These are phyloP conservation scores for Coccyzus lansbergi DNA, from an alignment of 2,797 vertebrate genomes.

Conservation along the genomic window DNA sequence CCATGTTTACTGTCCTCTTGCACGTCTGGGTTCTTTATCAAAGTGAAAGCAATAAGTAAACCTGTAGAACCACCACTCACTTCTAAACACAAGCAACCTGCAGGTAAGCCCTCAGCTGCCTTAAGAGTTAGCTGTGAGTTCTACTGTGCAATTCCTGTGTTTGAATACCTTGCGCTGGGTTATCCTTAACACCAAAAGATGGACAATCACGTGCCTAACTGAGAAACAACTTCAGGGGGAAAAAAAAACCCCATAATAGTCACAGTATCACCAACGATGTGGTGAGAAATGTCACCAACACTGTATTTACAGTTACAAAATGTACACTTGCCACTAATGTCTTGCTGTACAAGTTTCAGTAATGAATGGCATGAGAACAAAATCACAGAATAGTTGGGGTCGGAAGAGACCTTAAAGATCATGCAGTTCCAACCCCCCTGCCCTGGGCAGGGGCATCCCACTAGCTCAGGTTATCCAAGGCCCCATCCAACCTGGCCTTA, in stretches of 20 bases:
- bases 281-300: too few species aligned
- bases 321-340: too few species aligned
- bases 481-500: too few species aligned
- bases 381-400: too few species aligned
- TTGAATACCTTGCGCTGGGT: too few species aligned
- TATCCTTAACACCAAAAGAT: neutral
- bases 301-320: neutral
- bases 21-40: constrained; percentile 84
- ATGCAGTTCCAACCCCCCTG: too few species aligned
- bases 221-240: neutral
- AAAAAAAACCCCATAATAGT: too few species aligned
- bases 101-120: neutral
- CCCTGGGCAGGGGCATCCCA: too few species aligned
- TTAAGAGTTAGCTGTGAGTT: neutral
- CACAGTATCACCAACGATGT: neutral
- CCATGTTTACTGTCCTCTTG: constrained; percentile 89
- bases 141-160: neutral
- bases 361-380: neutral
- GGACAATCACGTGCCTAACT: neutral
- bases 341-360: too few species aligned
- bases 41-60: constrained; percentile 1
- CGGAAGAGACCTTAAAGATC: too few species aligned
- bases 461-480: too few species aligned
- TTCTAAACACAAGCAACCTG: neutral
- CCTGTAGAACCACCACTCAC: neutral